Conservation (phyloP, 2,888 invertebrate genomes). For the Ophion slaviceki region DNA sequence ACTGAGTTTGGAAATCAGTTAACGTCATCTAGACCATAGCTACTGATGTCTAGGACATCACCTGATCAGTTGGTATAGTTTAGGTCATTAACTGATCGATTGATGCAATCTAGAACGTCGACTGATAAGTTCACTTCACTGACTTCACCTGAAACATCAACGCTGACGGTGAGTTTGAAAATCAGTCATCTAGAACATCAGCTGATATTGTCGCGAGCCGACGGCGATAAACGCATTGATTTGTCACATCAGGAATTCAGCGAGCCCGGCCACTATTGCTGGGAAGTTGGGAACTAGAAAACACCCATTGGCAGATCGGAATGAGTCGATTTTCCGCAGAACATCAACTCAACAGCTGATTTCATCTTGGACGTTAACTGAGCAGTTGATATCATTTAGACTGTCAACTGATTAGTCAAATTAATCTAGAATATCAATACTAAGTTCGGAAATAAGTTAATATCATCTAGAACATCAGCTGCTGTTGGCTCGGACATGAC, state of each 20-base stretch:
- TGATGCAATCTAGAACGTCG: neutral
- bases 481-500: neutral
- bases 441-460: neutral
- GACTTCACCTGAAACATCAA: neutral
- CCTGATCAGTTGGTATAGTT: no score
- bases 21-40: neutral
- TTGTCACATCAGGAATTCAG: constrained; percentile 4
- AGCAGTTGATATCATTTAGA: neutral
- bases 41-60: neutral
- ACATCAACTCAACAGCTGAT: neutral
- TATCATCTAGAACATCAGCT: neutral
- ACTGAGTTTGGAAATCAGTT: neutral
- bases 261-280: neutral
- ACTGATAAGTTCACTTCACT: neutral
- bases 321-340: neutral
- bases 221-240: neutral
- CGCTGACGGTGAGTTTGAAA: no score
- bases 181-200: no score
- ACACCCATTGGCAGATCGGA: neutral
- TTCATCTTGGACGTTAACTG: neutral
- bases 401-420: neutral
- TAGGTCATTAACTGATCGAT: neutral
- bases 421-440: neutral
- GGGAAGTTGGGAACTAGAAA: neutral
- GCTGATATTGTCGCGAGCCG: neutral